phyloP scores from a whole-genome alignment of 2,888 invertebrate genomes.

The Antheraea assamensis region DNA sequence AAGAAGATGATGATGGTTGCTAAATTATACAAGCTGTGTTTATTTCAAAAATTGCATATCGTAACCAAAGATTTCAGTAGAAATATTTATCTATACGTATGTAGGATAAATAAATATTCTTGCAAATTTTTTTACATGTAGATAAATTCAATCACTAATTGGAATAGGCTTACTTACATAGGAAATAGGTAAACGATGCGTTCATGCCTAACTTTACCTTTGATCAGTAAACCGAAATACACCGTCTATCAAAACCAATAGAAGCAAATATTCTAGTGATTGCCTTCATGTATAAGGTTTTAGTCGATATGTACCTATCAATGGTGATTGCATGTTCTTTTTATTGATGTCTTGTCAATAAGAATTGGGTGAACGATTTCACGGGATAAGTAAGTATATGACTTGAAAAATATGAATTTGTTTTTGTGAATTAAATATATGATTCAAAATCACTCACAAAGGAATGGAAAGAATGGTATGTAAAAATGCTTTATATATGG shows the following conservation, averaged over 20 bases:
- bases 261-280: conserved; percentile 66
- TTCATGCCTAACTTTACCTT: conserved; percentile 54
- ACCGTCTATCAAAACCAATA: conserved; percentile 41
- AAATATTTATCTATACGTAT: too few relatives aligned
- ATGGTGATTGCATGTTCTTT: not conserved
- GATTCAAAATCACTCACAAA: not conserved
- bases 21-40: too few relatives aligned
- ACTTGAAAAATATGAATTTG: not conserved
- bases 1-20: too few relatives aligned
- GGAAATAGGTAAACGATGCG: not conserved
- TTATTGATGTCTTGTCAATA: not conserved
- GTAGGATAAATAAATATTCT: too few relatives aligned
- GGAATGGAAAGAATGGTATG: not conserved
- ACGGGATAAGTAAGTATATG: not conserved
- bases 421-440: not conserved
- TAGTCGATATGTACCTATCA: conserved; percentile 24
- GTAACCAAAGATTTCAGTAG: too few relatives aligned
- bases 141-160: not conserved
- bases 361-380: not conserved
- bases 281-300: conserved; percentile 45
- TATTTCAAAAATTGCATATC: too few relatives aligned
- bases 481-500: not conserved
- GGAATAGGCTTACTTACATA: not conserved
- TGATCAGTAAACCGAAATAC: conserved; percentile 46
- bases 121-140: not conserved